Evolutionary conservation across 2,888 invertebrate genomes (phyloP).

Genomic region (Lasioglossum calceatum): DNA sequence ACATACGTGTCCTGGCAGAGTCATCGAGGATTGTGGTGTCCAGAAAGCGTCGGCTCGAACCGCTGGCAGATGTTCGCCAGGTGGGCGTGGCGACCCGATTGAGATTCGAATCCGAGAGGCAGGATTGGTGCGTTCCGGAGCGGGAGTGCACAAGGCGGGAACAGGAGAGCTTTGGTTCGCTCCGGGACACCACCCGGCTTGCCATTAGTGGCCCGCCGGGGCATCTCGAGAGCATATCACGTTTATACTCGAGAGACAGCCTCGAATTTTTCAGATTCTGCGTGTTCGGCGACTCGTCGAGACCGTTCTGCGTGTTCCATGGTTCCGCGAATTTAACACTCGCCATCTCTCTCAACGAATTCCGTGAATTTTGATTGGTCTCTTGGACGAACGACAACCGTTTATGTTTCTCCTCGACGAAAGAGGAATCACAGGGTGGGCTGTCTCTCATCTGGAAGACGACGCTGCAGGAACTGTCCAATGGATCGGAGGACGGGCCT

Average conservation of each 20-base stretch:
- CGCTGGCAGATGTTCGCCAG: neutral
- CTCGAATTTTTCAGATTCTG: constrained; percentile 75
- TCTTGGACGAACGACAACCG: constrained; percentile 67
- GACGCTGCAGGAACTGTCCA: neutral
- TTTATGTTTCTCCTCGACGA: neutral
- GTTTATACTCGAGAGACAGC: constrained; percentile 71
- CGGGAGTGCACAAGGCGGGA: constrained; percentile 47
- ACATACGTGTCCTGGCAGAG: constrained; percentile 37
- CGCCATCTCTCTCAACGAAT: constrained; percentile 63
- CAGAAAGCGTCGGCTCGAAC: neutral
- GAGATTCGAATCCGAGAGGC: constrained; percentile 63
- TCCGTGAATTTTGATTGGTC: constrained; percentile 75
- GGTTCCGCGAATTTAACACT: neutral
- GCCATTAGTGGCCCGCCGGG: neutral
- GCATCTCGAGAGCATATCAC: constrained; percentile 20
- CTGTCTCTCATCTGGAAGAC: neutral
- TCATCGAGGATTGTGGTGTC: constrained; percentile 1
- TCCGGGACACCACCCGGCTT: constrained; percentile 27
- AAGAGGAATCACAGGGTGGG: neutral
- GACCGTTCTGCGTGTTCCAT: neutral
- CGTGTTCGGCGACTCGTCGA: constrained; percentile 71
- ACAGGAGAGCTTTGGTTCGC: constrained; percentile 56
- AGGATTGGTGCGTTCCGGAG: neutral
- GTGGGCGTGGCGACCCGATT: neutral
- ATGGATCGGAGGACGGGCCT: neutral